Base-by-base conservation (phyloP, 1,140 invertebrate species). In the Lordiphosa stackelbergi region DNA sequence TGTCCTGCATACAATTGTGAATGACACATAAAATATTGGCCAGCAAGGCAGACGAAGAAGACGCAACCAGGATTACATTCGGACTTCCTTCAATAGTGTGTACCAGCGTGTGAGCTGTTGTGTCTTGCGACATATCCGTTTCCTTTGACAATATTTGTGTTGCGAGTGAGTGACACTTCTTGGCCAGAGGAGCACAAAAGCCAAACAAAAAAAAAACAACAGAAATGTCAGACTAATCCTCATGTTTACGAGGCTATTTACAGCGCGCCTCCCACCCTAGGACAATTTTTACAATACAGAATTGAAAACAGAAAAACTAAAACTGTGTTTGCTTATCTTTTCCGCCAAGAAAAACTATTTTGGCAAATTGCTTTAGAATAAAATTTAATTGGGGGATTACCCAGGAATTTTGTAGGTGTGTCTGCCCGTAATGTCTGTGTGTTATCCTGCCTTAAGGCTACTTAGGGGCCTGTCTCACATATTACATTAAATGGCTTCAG, bases 351-450 rank as follows among this genome's bases (percentile, higher is more conserved):
- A 83, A 81, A 83, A 77, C 77, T 81, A 72, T 69, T 81, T 81
- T 77, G 64, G 63, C 60, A 81, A 81, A 81, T 81, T 83, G 77
- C 77, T 81, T 83, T 81, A 77, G 77, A 81, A 83, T 83, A 81
- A 81, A 81, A 81, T 81, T 81, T 81, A 81, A 81, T 81, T 81
- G 77, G 68, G 28, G 77, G 77, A 83, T 81, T 81, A 81, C 72
- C 63, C 59, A 53, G 42, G 51, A 49, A 65, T 51, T 46, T 41
- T n/a, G 51, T 9, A 53, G 40, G 49, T 55, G 38, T 46, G 47
- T 37, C 8, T 60, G 24, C 38, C 28, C 31, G 38, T 13, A 9
- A 46, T 57, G 41, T 46, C 36, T 45, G 12, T 56, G 34, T 75
- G 71, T 83, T 83, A 81, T 79, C 75, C 71, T 51, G 75, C 77